Evolutionary conservation across 2,797 vertebrate genomes (phyloP).

Genomic region (Telmatherina bonti): DNA sequence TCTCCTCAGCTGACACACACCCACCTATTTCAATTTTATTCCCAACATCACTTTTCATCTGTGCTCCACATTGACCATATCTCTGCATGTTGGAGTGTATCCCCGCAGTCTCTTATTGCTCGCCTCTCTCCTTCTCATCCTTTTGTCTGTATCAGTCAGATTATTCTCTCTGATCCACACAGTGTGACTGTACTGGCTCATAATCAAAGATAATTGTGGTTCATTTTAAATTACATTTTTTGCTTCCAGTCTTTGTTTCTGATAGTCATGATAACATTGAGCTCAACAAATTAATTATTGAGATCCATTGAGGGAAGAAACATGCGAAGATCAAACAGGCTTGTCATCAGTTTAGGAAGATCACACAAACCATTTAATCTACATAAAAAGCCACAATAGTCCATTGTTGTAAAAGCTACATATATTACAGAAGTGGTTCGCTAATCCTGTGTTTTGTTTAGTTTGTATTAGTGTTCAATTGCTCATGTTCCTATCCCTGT

Average conservation of each 20-base stretch:
- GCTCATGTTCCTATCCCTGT: neutral
- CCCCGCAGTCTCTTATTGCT: slow-evolving; percentile 11
- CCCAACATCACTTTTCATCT: slow-evolving; percentile 33
- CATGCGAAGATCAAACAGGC: neutral
- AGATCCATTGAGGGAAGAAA: neutral
- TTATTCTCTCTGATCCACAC: slow-evolving; percentile 9
- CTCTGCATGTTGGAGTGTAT: slow-evolving; percentile 13
- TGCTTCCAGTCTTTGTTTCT: neutral
- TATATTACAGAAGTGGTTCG: neutral
- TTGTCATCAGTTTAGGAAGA: neutral
- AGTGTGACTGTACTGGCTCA: neutral
- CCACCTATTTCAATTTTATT: slow-evolving; percentile 52
- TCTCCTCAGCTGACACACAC: slow-evolving; percentile 24
- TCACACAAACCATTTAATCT: neutral
- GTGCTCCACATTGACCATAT: neutral
- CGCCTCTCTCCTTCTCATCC: neutral
- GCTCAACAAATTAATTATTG: neutral
- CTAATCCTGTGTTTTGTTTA: neutral
- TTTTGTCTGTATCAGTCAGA: slow-evolving; percentile 8
- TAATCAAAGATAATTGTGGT: neutral
- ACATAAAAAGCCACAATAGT: neutral
- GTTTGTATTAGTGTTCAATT: neutral
- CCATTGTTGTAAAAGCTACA: neutral
- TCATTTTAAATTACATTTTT: slow-evolving; percentile 5
- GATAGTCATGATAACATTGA: neutral